Conservation (phyloP, 2,797 vertebrate species). For the Notamacropus eugenii region DNA sequence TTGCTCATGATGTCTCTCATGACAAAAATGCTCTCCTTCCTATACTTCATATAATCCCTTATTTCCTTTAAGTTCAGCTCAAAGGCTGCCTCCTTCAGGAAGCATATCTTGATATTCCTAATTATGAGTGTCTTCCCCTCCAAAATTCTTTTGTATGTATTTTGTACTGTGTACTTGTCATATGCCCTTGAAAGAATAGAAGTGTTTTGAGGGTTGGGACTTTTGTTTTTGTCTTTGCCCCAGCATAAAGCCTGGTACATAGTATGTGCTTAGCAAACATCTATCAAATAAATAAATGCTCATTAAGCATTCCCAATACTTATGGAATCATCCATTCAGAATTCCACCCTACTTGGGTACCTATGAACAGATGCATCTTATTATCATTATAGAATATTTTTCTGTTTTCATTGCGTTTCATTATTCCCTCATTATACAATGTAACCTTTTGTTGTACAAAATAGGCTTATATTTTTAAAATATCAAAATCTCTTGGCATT, state of each 20-base stretch:
- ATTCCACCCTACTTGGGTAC: neutral
- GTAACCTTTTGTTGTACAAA: conserved; percentile 54
- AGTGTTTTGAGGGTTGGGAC: neutral
- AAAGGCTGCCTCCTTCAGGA: neutral
- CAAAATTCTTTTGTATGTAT: neutral
- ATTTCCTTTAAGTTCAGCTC: neutral
- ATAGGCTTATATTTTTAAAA: conserved; percentile 66
- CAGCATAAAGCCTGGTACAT: neutral
- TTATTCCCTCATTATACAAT: conserved; percentile 44
- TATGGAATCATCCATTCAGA: neutral
- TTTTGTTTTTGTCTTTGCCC: neutral
- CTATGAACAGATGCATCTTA: conserved; percentile 40
- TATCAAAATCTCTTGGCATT: conserved; percentile 50
- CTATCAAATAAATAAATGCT: neutral
- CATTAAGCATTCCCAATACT: neutral
- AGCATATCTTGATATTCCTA: neutral
- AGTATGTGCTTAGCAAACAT: neutral
- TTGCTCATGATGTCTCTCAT: neutral
- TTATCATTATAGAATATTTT: conserved; percentile 63
- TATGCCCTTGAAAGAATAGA: neutral
- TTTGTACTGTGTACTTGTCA: neutral
- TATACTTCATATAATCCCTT: neutral
- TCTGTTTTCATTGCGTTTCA: conserved; percentile 33
- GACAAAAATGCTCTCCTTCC: neutral
- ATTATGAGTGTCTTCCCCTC: neutral